phyloP scores from a whole-genome alignment of 1,140 invertebrate genomes.

The Steinernema feltiae region DNA sequence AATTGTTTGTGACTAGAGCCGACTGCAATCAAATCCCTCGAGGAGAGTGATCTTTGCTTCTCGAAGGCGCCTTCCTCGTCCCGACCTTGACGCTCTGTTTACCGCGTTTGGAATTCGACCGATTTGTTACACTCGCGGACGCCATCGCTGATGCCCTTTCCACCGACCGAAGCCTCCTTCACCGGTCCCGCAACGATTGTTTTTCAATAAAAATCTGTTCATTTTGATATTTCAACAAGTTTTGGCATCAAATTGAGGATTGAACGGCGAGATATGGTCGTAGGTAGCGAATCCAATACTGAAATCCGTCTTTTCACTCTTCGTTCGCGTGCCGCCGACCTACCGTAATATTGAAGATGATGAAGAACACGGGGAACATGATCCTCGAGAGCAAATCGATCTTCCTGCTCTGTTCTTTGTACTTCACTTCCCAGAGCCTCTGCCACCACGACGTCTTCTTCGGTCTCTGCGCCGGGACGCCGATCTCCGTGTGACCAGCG shows the following conservation, averaged over 20 bases:
- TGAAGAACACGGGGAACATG: constrained; percentile 47
- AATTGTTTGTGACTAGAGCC: no score
- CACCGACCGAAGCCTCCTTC: no score
- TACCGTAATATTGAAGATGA: constrained; percentile 52
- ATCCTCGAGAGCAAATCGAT: constrained; percentile 54
- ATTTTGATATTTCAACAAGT: no score
- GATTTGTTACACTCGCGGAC: no score
- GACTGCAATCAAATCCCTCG: no score
- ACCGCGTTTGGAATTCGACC: no score
- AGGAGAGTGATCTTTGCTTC: no score
- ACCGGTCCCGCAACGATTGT: no score
- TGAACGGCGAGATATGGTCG: constrained; percentile 47
- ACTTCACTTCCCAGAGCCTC: constrained; percentile 46
- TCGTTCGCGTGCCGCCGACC: neutral
- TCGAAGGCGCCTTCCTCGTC: no score
- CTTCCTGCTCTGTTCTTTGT: constrained; percentile 43
- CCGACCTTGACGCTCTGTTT: no score
- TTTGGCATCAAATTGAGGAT: neutral
- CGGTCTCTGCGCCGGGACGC: neutral
- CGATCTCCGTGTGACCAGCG: constrained; percentile 17
- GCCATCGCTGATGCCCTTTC: no score
- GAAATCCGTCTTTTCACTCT: constrained; percentile 27
- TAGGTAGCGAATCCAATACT: constrained; percentile 51
- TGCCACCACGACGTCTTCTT: constrained; percentile 40
- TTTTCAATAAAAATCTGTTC: no score